Conservation (phyloP, 1,140 invertebrate species). For the Thaumetopoea pityocampa region DNA sequence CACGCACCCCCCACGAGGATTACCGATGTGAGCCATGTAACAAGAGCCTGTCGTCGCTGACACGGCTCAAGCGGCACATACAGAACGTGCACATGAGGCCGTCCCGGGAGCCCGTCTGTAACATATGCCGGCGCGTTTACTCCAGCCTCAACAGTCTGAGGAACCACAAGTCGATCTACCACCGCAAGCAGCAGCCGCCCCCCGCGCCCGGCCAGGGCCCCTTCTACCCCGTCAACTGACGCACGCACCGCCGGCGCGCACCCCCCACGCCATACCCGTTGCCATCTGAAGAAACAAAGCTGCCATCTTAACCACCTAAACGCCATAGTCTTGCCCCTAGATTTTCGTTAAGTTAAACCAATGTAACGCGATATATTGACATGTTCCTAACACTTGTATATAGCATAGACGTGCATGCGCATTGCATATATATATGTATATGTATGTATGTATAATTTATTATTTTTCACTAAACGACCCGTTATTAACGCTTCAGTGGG, state of each 20-base stretch:
- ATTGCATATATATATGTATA: slow-evolving; percentile 60
- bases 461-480: slow-evolving; percentile 30
- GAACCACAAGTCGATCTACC: slow-evolving; percentile 93
- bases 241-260: slow-evolving; percentile 34
- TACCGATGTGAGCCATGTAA: slow-evolving; percentile 92
- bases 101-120: slow-evolving; percentile 90
- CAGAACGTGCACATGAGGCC: slow-evolving; percentile 91
- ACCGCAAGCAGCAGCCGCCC: slow-evolving; percentile 80
- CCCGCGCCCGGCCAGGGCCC: slow-evolving; percentile 52
- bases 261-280: slow-evolving; percentile 40
- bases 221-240: slow-evolving; percentile 76
- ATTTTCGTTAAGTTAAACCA: slow-evolving; percentile 63
- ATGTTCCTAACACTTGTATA: slow-evolving; percentile 75
- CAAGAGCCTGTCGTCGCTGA: slow-evolving; percentile 89
- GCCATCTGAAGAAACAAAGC: slow-evolving; percentile 62
- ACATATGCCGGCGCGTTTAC: slow-evolving; percentile 91
- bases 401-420: slow-evolving; percentile 74
- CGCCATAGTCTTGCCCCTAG: slow-evolving; percentile 72
- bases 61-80: slow-evolving; percentile 89
- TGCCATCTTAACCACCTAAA: slow-evolving; percentile 66
- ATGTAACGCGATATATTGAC: slow-evolving; percentile 72
- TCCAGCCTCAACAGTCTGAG: slow-evolving; percentile 90
- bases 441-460: slow-evolving; percentile 54
- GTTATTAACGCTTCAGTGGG: slow-evolving; percentile 42
- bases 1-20: slow-evolving; percentile 81